Evolutionary conservation across 2,888 invertebrate species (phyloP).

Genomic region (Zaprionus lineosus): DNA sequence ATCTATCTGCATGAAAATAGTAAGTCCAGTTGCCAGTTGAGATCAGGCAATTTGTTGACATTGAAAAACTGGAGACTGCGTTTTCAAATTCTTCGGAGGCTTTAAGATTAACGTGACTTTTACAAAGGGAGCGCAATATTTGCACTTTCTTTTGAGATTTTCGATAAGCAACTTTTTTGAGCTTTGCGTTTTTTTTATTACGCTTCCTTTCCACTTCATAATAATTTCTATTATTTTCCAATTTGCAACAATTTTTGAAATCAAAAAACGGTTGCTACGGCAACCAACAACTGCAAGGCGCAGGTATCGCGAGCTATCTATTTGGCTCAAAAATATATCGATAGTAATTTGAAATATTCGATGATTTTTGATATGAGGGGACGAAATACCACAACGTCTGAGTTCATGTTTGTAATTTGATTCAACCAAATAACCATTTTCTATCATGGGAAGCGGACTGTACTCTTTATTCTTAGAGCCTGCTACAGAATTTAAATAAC

Average conservation of each 20-base stretch:
- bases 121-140: constrained; percentile 50
- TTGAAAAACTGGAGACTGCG: constrained; percentile 65
- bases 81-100: constrained; percentile 31
- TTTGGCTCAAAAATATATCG: too few relatives aligned
- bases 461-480: too few relatives aligned
- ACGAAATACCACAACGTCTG: too few relatives aligned
- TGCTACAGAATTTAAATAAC: too few relatives aligned
- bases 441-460: too few relatives aligned
- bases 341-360: too few relatives aligned
- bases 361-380: too few relatives aligned
- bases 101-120: neutral
- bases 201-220: constrained; percentile 28
- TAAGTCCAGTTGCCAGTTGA: constrained; percentile 32
- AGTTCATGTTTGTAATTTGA: too few relatives aligned
- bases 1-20: constrained; percentile 80
- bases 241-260: neutral
- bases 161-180: constrained; percentile 71
- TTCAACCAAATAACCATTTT: too few relatives aligned
- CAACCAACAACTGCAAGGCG: too few relatives aligned
- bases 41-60: constrained; percentile 1
- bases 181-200: constrained; percentile 60
- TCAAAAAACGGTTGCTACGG: too few relatives aligned
- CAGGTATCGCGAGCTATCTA: too few relatives aligned
- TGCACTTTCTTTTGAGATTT: constrained; percentile 74
- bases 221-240: neutral